Conservation (phyloP, 2,113 vertebrate species). For the Lepus europaeus region DNA sequence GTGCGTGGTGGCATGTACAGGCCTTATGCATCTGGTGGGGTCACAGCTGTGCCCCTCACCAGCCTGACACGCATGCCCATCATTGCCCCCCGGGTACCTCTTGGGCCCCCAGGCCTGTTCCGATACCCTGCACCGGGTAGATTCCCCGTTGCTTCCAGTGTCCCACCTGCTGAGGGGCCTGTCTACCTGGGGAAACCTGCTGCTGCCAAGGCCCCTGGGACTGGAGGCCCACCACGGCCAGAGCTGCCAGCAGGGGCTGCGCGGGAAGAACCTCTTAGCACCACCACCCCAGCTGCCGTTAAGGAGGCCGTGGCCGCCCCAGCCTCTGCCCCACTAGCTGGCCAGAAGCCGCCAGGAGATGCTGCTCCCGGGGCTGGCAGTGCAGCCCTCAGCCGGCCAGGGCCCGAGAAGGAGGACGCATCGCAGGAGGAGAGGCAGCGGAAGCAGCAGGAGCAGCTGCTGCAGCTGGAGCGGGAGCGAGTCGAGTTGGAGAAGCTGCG, state of each 20-base stretch:
- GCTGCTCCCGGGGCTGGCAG: conserved; percentile 72
- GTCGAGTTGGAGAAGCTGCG: conserved; percentile 97
- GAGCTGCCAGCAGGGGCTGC: conserved; percentile 79
- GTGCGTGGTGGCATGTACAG: conserved; percentile 94
- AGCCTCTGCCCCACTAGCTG: fast-evolving
- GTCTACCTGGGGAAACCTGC: conserved; percentile 95
- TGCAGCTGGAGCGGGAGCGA: conserved; percentile 95
- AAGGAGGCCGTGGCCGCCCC: conserved; percentile 79
- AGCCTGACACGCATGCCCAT: conserved; percentile 94
- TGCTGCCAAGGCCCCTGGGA: conserved; percentile 61
- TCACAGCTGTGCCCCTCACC: conserved; percentile 94
- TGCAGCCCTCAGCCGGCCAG: conserved; percentile 78
- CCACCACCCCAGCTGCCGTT: conserved; percentile 63
- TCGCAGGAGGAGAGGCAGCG: conserved; percentile 95
- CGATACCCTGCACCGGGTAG: conserved; percentile 91
- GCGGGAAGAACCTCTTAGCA: conserved; percentile 81
- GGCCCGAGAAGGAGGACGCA: conserved; percentile 87
- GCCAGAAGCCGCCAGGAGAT: conserved; percentile 75
- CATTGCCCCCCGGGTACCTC: conserved; percentile 92
- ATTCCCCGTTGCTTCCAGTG: conserved; percentile 84
- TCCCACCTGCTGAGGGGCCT: conserved; percentile 91
- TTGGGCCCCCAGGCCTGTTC: conserved; percentile 91
- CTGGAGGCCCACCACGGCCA: conserved; percentile 58
- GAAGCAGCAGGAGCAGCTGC: conserved; percentile 96
- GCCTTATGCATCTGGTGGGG: conserved; percentile 90